These are phyloP conservation scores for Monoplex corrugatus DNA, from an alignment of 2,888 invertebrate genomes.

Conservation along the genomic window DNA sequence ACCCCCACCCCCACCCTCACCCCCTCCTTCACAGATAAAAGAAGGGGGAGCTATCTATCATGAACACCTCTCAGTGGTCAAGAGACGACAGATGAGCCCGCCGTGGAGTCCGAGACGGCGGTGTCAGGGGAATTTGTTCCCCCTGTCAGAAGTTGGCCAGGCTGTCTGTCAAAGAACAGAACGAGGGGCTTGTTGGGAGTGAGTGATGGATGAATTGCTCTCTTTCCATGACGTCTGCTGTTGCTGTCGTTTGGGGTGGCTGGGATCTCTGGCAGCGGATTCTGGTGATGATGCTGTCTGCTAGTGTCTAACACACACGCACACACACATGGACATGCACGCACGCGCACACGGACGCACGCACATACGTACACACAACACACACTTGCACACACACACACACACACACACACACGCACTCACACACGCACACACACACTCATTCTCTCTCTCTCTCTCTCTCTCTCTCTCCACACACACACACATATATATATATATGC, in stretches of 20 bases:
- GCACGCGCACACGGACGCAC: background rate
- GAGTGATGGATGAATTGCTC: background rate
- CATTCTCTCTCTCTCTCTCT: no score
- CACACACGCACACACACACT: background rate
- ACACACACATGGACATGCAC: background rate
- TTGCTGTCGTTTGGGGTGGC: background rate
- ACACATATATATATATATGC: background rate
- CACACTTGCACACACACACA: no score
- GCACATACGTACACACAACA: background rate
- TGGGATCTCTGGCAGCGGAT: background rate
- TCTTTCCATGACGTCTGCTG: background rate
- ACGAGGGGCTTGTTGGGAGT: background rate
- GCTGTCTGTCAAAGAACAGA: background rate
- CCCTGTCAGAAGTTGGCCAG: background rate
- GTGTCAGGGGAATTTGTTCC: constrained; percentile 25
- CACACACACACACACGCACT: no score
- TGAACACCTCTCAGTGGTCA: background rate
- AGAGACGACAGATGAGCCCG: background rate
- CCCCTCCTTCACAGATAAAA: background rate
- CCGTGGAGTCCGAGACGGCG: background rate
- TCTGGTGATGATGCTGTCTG: no score
- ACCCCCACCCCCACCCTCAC: no score
- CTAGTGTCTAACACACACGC: background rate
- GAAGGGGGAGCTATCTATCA: background rate
- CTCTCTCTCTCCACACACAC: no score